Conservation (phyloP, 2,113 vertebrate species). For the Orientallactaga bullata region DNA sequence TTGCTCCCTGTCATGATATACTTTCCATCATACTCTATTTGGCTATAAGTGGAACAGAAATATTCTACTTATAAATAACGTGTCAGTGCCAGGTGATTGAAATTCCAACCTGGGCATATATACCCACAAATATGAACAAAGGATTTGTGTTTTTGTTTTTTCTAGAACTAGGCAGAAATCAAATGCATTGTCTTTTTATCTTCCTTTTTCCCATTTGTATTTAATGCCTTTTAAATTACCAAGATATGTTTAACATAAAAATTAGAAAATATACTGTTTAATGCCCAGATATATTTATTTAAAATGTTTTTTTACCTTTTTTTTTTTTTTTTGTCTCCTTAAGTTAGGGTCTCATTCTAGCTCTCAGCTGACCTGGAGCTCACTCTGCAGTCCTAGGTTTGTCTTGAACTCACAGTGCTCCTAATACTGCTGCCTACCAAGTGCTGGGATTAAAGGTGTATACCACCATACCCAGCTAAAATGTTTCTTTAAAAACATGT, state of each 20-base stretch:
- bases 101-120: background rate
- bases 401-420: no score
- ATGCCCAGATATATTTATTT: background rate
- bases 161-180: background rate
- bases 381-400: no score
- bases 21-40: conserved; percentile 16
- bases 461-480: no score
- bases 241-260: background rate
- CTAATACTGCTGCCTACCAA: no score
- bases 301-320: background rate
- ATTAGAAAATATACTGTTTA: background rate
- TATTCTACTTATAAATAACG: conserved; percentile 26
- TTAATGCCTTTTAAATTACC: conserved; percentile 5
- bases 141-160: background rate
- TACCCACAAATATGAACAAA: background rate
- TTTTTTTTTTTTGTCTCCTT: no score
- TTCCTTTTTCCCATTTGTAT: background rate
- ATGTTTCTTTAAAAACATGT: no score
- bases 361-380: no score
- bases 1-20: background rate
- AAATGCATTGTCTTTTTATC: background rate
- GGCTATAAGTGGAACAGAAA: conserved; percentile 34
- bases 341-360: no score
- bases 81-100: background rate
- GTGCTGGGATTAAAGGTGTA: no score